Evolutionary conservation across 2,888 invertebrate species (phyloP).

Genomic region (Dromius quadrimaculatus): DNA sequence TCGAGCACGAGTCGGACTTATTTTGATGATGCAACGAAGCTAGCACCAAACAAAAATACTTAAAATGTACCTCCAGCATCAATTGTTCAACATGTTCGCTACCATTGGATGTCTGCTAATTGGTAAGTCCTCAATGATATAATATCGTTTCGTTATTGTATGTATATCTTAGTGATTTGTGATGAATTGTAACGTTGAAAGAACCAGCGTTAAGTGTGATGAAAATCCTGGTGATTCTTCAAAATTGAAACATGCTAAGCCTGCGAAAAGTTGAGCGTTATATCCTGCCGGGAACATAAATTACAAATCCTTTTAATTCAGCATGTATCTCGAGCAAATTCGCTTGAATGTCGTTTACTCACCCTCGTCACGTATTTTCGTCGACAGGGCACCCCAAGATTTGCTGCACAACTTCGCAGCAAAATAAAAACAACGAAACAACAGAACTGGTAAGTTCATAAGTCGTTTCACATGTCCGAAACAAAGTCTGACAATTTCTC

Average conservation of each 20-base stretch:
- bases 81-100: neutral
- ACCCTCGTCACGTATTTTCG: constrained; percentile 29
- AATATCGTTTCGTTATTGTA: neutral
- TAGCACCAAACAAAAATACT: constrained; percentile 23
- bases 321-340: constrained; percentile 31
- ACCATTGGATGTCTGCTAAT: neutral
- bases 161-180: neutral
- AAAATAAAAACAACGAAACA: constrained; percentile 46
- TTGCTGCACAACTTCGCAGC: constrained; percentile 36
- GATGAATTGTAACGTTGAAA: too few relatives aligned
- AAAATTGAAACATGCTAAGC: too few relatives aligned
- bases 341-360: neutral
- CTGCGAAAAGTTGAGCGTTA: too few relatives aligned
- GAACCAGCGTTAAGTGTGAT: too few relatives aligned
- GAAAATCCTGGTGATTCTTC: too few relatives aligned
- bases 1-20: neutral
- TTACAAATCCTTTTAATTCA: constrained; percentile 41
- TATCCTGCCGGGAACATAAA: constrained; percentile 28
- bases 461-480: constrained; percentile 50
- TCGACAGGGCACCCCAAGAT: constrained; percentile 38
- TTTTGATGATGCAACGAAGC: constrained; percentile 35
- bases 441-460: constrained; percentile 52
- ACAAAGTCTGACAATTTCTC: constrained; percentile 50
- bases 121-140: constrained; percentile 3
- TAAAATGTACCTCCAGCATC: neutral